These are phyloP conservation scores for Amphiprion clarkii DNA, from an alignment of 2,797 vertebrate genomes.

Conservation along the genomic window DNA sequence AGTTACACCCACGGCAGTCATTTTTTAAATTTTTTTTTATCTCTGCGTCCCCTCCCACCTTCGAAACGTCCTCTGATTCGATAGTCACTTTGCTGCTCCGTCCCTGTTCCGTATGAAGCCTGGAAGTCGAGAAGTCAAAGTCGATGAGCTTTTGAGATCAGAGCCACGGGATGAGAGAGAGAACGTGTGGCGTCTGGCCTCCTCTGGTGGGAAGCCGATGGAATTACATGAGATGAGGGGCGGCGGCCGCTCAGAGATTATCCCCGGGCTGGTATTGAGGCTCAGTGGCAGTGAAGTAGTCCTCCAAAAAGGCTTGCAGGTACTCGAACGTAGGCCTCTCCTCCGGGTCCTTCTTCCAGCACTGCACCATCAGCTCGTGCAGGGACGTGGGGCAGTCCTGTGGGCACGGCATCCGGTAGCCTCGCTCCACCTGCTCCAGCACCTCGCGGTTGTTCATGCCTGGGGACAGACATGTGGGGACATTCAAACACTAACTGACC, in stretches of 20 bases:
- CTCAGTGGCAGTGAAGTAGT: constrained; percentile 99
- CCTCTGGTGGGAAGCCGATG: constrained; percentile 67
- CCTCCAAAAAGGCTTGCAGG: constrained; percentile 99
- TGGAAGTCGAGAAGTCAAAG: constrained; percentile 62
- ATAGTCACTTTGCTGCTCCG: constrained; percentile 52
- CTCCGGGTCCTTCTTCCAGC: constrained; percentile 99
- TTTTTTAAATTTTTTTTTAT: constrained; percentile 37
- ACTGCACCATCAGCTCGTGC: constrained; percentile 99
- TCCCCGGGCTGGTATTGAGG: constrained; percentile 99
- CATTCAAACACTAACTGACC: constrained; percentile 6
- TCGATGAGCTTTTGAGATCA: constrained; percentile 63
- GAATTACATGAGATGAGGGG: constrained; percentile 60
- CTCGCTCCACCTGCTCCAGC: constrained; percentile 98
- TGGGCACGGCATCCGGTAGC: constrained; percentile 98
- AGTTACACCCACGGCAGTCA: constrained; percentile 75
- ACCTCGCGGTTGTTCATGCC: constrained; percentile 99
- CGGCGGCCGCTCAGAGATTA: constrained; percentile 90
- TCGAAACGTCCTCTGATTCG: constrained; percentile 58
- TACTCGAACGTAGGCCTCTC: constrained; percentile 99
- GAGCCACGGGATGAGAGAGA: constrained; percentile 56
- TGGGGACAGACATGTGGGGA: constrained; percentile 54
- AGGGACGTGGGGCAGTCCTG: constrained; percentile 98
- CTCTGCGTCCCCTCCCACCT: constrained; percentile 18
- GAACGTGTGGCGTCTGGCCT: constrained; percentile 56
- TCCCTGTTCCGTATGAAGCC: constrained; percentile 39